These are phyloP conservation scores for Chaetodon trifasciatus DNA, from an alignment of 2,797 vertebrate species.

Conservation along the genomic window DNA sequence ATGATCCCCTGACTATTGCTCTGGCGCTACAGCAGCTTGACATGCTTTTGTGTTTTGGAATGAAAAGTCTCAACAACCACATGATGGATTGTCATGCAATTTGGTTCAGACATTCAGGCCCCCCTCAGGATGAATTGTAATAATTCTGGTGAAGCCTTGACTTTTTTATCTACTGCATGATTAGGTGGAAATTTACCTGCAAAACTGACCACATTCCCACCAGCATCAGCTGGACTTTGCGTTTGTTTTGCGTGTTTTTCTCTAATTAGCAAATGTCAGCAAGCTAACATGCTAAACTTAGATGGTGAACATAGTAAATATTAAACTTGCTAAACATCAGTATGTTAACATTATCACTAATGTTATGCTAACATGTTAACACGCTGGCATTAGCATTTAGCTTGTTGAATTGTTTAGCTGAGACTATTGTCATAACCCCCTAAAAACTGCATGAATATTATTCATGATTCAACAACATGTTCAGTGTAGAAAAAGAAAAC, in stretches of 20 bases:
- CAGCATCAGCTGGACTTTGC: not conserved
- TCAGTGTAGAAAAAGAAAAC: not conserved
- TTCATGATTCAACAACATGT: not conserved
- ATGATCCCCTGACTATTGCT: too few relatives aligned
- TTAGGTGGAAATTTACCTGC: not conserved
- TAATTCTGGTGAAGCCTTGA: not conserved
- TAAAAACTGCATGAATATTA: not conserved
- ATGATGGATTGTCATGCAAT: not conserved
- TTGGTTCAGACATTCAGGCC: not conserved
- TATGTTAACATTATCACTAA: not conserved
- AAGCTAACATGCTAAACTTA: not conserved
- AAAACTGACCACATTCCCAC: not conserved
- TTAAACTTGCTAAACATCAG: not conserved
- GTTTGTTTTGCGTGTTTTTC: not conserved
- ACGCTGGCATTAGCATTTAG: not conserved
- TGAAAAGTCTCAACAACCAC: not conserved
- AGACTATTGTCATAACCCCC: not conserved
- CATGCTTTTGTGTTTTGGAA: not conserved
- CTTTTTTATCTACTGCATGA: not conserved
- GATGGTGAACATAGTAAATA: not conserved
- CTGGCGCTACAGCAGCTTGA: not conserved
- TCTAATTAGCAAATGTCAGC: not conserved
- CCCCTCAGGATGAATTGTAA: not conserved
- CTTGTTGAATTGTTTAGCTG: not conserved
- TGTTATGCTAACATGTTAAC: not conserved